Evolutionary conservation across 2,113 vertebrate species (phyloP), one percentile per base, ranked within the genome.

Genomic region (Trogon melanurus): DNA sequence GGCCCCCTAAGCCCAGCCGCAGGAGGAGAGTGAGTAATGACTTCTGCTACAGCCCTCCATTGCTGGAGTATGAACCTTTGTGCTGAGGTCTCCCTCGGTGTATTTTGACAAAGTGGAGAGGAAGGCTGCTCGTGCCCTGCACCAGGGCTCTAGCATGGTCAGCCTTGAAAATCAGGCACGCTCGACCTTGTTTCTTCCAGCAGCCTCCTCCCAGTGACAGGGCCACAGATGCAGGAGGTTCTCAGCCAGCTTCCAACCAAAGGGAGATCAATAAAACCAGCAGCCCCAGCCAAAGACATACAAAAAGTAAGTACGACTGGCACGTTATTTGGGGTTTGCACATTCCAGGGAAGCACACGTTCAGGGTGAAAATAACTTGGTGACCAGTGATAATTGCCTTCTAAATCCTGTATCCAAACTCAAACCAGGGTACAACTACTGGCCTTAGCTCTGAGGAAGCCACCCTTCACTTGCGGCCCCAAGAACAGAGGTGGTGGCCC

Each of bases 281-380:
- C 53, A 82, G n/a, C 58, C 47, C 36, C 15, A 26, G 47, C 32
- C 51, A 45, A 41, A 44, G 45, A 19, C 15, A 38, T 10, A 13
- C 0, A 27, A 27, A 15, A 48, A 38, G 19, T 1, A 44, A 13
- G 14, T 34, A 67, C 0, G 0, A n/a, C 16, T 8, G 36, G 36
- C 17, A 6, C 2, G 8, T 41, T n/a, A 38, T 19, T 69, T 44
- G 32, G 29, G 38, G 80, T 56, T 80, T 30, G 6, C 9, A 36
- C 3, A 0, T 50, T 29, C 16, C 36, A 57, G 41, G 0, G 0
- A 53, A 86, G 62, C 13, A 5, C 3, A 7, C 0, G 0, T 22
- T 44, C 29, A 16, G 27, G 10, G 51, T 20, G 23, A 67, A 26
- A 64, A 12, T 32, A 67, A 51, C 30, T 87, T 14, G 3, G 3